Evolutionary conservation across 2,888 invertebrate species (phyloP), one percentile per base, ranked within the genome.

Genomic region (Heteromurus nitidus): DNA sequence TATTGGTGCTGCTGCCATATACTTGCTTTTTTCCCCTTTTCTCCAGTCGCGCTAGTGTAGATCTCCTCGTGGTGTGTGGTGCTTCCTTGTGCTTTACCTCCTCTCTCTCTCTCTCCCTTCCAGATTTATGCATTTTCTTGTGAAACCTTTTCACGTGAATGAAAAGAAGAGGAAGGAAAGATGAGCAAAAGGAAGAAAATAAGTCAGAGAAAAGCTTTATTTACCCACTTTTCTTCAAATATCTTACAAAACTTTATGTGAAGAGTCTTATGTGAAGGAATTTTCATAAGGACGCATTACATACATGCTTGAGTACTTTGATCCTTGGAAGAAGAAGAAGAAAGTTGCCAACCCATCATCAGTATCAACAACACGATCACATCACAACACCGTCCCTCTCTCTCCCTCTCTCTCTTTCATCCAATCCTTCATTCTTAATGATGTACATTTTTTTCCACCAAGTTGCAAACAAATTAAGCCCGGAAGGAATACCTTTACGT

Each of bases 271-370:
- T 58, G 11, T 18, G 50, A 50, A 62, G 18, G 62, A 31, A 62
- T 62, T 62, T 73, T 68, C 76, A 76, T 76, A 68, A 68, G 68
- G 31, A 68, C 67, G 65, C 65, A 74, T 75, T 75, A 67, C 65
- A 55, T 42, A 75, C 55, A 55, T 67, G 75, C 7, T 55, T 75
- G 67, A 67, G 26, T 75, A 75, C 77, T 69, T 77, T 77, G 77
- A 77, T 77, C 69, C 77, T 70, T 24, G 13, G 44, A n/a, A n/a
- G n/a, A n/a, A 55, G 55, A 55, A n/a, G 22, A 16, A 47, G 16
- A 47, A 68, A 68, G 76, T 79, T 77, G 64, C 53, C 70, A 79
- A 65, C 65, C 72, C 70, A 53, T 79, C 77, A 70, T 7, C 5
- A 67, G 67, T 24, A 69, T 50, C 79, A 79, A 79, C 64, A 58